Conservation (phyloP, 2,797 vertebrate species). For the Caiman crocodilus region DNA sequence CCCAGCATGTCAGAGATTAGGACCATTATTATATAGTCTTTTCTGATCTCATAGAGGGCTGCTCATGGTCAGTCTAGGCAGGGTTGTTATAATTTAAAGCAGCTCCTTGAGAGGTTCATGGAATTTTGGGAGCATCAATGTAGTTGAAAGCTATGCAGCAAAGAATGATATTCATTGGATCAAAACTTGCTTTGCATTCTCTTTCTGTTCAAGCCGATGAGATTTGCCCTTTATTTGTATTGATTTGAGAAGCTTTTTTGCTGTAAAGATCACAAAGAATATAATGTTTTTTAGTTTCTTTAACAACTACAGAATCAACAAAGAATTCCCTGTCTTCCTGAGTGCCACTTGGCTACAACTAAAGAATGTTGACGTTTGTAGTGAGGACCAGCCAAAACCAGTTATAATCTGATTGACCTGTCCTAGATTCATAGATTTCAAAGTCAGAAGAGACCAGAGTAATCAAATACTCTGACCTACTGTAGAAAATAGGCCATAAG, state of each 20-base stretch:
- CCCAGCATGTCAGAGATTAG: no score
- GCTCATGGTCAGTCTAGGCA: not conserved
- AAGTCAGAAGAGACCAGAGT: not conserved
- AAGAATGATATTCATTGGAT: not conserved
- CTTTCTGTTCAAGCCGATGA: not conserved
- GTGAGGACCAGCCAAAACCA: not conserved
- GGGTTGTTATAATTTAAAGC: not conserved
- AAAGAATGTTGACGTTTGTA: not conserved
- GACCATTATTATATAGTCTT: not conserved
- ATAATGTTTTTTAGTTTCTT: not conserved
- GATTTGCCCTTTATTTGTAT: not conserved
- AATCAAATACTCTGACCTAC: not conserved
- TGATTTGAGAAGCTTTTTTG: not conserved
- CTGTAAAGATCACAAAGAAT: not conserved
- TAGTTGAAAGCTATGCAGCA: not conserved
- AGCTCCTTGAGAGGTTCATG: no score
- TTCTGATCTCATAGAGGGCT: not conserved
- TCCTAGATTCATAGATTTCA: not conserved
- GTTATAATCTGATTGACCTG: not conserved
- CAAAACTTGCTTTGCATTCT: not conserved
- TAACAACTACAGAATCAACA: not conserved
- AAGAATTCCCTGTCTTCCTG: not conserved
- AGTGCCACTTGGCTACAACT: not conserved
- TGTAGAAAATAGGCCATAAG: not conserved
- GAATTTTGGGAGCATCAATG: not conserved